These are phyloP conservation scores for Neuroterus valhalla DNA, from an alignment of 1,140 invertebrate species.

Conservation along the genomic window DNA sequence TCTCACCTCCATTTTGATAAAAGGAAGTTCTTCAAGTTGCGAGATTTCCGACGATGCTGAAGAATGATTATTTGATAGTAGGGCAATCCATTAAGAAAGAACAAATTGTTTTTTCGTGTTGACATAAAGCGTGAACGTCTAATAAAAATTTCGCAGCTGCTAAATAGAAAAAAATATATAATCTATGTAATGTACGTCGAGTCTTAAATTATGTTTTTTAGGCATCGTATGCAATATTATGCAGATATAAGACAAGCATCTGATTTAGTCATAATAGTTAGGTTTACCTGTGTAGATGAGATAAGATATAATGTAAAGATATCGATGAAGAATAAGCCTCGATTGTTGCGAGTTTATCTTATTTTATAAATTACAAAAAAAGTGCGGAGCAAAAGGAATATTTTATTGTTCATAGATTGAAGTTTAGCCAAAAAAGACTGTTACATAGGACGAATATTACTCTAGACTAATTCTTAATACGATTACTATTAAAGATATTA, in stretches of 20 bases:
- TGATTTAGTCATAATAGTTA: slow-evolving; percentile 65
- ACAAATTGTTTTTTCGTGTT: too few relatives aligned
- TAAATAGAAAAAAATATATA: slow-evolving; percentile 28
- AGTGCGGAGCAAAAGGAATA: slow-evolving; percentile 48
- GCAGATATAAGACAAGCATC: slow-evolving; percentile 41
- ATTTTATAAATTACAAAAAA: slow-evolving; percentile 45
- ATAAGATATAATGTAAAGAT: slow-evolving; percentile 29
- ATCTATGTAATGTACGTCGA: slow-evolving; percentile 41
- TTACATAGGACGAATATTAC: slow-evolving; percentile 68
- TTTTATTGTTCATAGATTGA: slow-evolving; percentile 70
- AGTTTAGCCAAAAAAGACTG: slow-evolving; percentile 72
- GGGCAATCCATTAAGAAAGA: too few relatives aligned
- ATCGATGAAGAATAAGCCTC: slow-evolving; percentile 10
- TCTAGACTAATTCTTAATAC: slow-evolving; percentile 66
- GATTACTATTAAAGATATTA: slow-evolving; percentile 60
- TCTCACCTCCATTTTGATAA: too few relatives aligned
- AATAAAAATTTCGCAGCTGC: neutral
- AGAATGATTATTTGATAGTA: too few relatives aligned
- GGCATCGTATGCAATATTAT: slow-evolving; percentile 47
- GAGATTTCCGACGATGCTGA: neutral
- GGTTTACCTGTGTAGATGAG: slow-evolving; percentile 41
- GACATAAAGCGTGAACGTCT: neutral
- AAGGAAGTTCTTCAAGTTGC: neutral
- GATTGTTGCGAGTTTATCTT: slow-evolving; percentile 41
- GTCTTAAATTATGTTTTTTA: slow-evolving; percentile 26